Evolutionary conservation across 2,797 vertebrate genomes (phyloP).

Genomic region (Gouania willdenowi): DNA sequence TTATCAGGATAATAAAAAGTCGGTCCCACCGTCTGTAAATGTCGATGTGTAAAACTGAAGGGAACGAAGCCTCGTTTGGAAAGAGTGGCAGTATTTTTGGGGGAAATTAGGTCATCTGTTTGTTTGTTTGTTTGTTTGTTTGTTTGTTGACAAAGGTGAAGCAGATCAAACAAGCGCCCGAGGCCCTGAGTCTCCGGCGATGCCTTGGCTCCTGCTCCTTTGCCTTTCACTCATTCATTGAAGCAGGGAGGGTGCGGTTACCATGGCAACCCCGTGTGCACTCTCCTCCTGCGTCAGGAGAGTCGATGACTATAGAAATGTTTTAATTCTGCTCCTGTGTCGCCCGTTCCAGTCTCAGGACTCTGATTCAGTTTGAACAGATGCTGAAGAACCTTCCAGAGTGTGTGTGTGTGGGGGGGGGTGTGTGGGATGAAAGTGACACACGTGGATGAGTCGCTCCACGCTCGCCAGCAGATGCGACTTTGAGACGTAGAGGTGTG

Average conservation of each 20-base stretch:
- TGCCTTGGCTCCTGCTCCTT: neutral
- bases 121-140: neutral
- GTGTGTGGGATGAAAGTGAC: conserved; percentile 1
- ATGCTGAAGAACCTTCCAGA: too few species aligned
- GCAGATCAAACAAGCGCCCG: conserved; percentile 18
- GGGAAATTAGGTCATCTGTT: neutral
- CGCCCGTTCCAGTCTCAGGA: neutral
- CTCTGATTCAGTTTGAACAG: neutral
- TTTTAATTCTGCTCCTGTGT: too few species aligned
- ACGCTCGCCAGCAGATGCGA: conserved; percentile 33
- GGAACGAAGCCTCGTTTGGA: neutral
- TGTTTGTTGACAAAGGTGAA: conserved; percentile 5
- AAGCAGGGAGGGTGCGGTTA: conserved; percentile 57
- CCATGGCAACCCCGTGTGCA: conserved; percentile 69
- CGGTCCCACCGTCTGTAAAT: conserved; percentile 30
- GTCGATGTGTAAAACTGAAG: conserved; percentile 1
- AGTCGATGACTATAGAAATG: conserved; percentile 52
- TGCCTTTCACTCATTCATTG: conserved; percentile 49
- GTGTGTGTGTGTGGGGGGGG: too few species aligned
- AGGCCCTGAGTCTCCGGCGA: conserved; percentile 24
- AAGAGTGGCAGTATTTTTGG: neutral
- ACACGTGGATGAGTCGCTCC: conserved; percentile 21
- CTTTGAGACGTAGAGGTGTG: conserved; percentile 29
- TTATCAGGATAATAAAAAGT: conserved; percentile 51
- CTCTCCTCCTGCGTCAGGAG: conserved; percentile 63